Percentiles rank a stretch among this genome's conserved stretches.
These are phyloP conservation scores for Chelon labrosus DNA, from an alignment of 2,797 vertebrate genomes.

Conservation along the genomic window DNA sequence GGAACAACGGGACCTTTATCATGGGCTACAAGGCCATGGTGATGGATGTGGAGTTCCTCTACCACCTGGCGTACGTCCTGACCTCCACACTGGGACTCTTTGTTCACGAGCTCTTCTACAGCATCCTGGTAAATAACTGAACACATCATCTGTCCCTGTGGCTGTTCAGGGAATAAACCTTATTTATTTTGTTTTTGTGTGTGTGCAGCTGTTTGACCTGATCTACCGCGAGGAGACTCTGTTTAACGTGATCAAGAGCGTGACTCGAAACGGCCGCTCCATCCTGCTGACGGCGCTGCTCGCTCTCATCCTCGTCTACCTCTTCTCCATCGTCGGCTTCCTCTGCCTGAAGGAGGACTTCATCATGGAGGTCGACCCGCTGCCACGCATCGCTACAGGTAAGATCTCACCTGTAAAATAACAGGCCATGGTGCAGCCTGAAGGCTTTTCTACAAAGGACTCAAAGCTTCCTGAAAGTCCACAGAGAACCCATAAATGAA, in stretches of 20 bases:
- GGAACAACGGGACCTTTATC: conserved; percentile 98
- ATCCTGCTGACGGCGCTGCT: conserved; percentile 96
- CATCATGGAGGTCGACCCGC: conserved; percentile 95
- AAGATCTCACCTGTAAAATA: not conserved
- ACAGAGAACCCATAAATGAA: too few species aligned
- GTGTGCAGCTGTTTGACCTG: conserved; percentile 92
- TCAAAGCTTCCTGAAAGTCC: too few species aligned
- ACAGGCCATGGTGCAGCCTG: too few species aligned
- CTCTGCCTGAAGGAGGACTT: conserved; percentile 96
- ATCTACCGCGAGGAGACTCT: conserved; percentile 98
- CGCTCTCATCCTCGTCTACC: conserved; percentile 98
- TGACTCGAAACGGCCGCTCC: conserved; percentile 96
- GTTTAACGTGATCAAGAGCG: conserved; percentile 98
- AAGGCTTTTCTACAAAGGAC: too few species aligned
- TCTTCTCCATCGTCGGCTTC: conserved; percentile 98
- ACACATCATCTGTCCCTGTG: accelerated
- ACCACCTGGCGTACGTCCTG: conserved; percentile 94
- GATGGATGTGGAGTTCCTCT: conserved; percentile 97
- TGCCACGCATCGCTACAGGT: conserved; percentile 78
- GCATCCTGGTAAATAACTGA: conserved; percentile 89
- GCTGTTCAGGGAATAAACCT: not conserved
- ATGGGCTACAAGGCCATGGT: conserved; percentile 97
- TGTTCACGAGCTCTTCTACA: conserved; percentile 97
- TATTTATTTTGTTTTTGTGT: not conserved
- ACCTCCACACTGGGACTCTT: conserved; percentile 95